Percentiles rank a stretch among this genome's conserved stretches.
These are phyloP conservation scores for Reinhardtius hippoglossoides DNA, from an alignment of 2,113 vertebrate species.

Conservation along the genomic window DNA sequence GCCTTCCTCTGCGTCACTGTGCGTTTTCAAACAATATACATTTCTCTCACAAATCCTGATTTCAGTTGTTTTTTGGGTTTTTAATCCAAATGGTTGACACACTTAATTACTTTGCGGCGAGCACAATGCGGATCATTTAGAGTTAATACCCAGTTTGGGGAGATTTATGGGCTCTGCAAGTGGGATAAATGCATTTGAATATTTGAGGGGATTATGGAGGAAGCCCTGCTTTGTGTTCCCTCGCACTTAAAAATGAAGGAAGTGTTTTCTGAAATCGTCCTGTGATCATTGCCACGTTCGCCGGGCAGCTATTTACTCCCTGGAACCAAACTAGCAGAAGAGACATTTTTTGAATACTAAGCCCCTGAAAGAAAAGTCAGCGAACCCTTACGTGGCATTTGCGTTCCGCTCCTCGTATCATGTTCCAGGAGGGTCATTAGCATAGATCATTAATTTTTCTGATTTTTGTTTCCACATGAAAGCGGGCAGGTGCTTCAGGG, in stretches of 20 bases:
- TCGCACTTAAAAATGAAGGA: conserved; percentile 10
- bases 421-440: conserved; percentile 46
- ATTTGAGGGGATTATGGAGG: conserved; percentile 45
- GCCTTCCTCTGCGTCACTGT: conserved; percentile 1
- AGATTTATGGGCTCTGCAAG: conserved; percentile 57
- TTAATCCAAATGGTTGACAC: conserved; percentile 11
- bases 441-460: conserved; percentile 61
- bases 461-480: conserved; percentile 49
- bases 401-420: conserved; percentile 3
- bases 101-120: conserved; percentile 42
- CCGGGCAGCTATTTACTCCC: conserved; percentile 31
- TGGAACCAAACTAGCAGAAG: conserved; percentile 4
- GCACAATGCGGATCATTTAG: conserved; percentile 48
- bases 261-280: conserved; percentile 21
- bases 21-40: conserved; percentile 13
- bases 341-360: not conserved
- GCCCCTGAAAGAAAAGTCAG: conserved; percentile 18
- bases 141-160: conserved; percentile 53
- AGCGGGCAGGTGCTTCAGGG: conserved; percentile 63
- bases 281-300: conserved; percentile 27
- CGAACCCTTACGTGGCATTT: conserved; percentile 43
- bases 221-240: conserved; percentile 29
- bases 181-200: conserved; percentile 47
- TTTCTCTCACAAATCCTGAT: conserved; percentile 12
- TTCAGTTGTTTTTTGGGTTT: conserved; percentile 1